A percentile compares a stretch with the other conserved stretches of the same genome.
These are phyloP conservation scores for Parapsyche elsis DNA, from an alignment of 1,140 invertebrate species.

Conservation along the genomic window DNA sequence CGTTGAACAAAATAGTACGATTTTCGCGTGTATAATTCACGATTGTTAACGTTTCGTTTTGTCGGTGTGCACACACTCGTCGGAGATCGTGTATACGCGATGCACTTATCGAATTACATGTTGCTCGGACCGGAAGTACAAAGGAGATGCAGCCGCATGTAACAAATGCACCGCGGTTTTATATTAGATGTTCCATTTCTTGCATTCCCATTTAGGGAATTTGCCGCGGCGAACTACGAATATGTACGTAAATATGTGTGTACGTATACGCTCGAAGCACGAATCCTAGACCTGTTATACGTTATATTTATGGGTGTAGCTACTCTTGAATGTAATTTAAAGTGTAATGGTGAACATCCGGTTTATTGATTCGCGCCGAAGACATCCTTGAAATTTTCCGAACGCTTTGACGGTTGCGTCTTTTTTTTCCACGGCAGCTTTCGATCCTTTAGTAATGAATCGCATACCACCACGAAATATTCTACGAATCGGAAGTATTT, in stretches of 20 bases:
- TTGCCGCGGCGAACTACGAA: neutral
- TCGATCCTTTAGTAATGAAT: neutral
- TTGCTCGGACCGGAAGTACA: neutral
- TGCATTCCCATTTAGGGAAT: slow-evolving; percentile 6
- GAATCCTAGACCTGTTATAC: no score
- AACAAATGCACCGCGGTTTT: slow-evolving; percentile 27
- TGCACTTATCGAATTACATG: slow-evolving; percentile 4
- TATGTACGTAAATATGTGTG: no score
- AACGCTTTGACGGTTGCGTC: neutral
- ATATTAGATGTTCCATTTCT: slow-evolving; percentile 33
- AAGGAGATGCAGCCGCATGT: neutral
- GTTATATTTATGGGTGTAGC: no score
- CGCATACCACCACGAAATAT: neutral
- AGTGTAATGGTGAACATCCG: neutral
- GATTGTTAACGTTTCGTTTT: no score
- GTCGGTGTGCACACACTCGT: no score
- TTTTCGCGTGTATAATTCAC: no score
- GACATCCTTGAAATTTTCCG: no score
- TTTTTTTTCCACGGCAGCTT: neutral
- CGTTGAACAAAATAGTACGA: no score
- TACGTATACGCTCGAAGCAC: no score
- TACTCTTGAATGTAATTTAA: neutral
- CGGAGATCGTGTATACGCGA: neutral
- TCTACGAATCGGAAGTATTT: neutral
- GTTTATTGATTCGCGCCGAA: no score